Evolutionary conservation across 2,888 invertebrate species (phyloP).

Genomic region (Leptogaster cylindrica): DNA sequence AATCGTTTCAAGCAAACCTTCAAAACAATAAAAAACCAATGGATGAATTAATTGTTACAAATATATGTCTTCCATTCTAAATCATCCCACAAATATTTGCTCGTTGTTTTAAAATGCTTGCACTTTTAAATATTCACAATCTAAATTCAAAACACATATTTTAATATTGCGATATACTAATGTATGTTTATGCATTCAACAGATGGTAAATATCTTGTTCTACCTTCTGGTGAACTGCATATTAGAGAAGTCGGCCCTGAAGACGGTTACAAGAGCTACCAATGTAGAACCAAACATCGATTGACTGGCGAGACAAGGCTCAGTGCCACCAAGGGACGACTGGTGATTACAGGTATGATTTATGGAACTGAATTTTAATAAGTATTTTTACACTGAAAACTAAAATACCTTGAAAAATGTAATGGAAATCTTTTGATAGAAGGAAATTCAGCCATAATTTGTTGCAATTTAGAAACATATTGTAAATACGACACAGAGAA

Average conservation of each 20-base stretch:
- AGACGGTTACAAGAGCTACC: conserved; percentile 92
- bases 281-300: conserved; percentile 91
- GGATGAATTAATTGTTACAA: too few species aligned
- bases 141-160: too few species aligned
- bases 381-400: conserved; percentile 32
- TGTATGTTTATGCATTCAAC: conserved; percentile 49
- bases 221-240: conserved; percentile 94
- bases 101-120: too few species aligned
- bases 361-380: conserved; percentile 42
- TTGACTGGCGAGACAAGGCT: conserved; percentile 91
- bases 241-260: conserved; percentile 94
- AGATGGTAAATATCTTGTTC: conserved; percentile 95
- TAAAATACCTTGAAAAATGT: background rate
- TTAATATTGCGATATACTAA: conserved; percentile 15
- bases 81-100: too few species aligned
- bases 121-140: too few species aligned
- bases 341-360: conserved; percentile 93
- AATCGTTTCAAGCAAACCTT: too few species aligned
- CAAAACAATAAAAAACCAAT: too few species aligned
- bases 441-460: too few species aligned
- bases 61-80: too few species aligned
- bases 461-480: too few species aligned
- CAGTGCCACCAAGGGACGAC: conserved; percentile 90
- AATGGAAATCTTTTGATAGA: background rate
- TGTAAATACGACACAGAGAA: too few species aligned